Base-by-base conservation (phyloP, 1,140 invertebrate species). In the Coptotermes formosanus region DNA sequence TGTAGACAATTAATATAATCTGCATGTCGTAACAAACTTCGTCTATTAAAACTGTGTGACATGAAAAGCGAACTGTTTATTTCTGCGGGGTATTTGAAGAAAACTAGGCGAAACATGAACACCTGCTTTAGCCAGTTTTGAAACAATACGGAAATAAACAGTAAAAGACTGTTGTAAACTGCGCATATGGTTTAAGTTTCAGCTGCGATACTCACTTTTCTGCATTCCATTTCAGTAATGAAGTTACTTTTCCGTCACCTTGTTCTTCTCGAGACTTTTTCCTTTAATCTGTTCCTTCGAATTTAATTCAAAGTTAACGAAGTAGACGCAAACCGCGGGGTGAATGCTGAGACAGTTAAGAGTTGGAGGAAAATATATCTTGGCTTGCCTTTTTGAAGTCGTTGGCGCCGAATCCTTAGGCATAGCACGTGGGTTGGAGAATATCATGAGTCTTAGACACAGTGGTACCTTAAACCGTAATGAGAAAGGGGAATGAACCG, bases 181-280 rank as follows among this genome's bases (percentile, higher is more conserved):
- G 19, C 52, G 14, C 14, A 21, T 1, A 55, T 16, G 3, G 6
- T 55, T 55, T 0, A 16, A 21, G 19, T 21, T 55, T 16, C 52
- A 55, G 52, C n/a, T 30, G 7, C 8, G 85, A 32, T 32, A 30
- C 85, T 44, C 38, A 82, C 25, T 81, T 69, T 43, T 38, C 44
- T 48, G n/a, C 52, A 38, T 75, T 44, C 25, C 69, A 82, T 45
- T 82, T 82, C 59, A n/a, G 32, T 82, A 64, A 82, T 84, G 30
- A 59, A 82, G n/a, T 84, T 38, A 21, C 86, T 86, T 48, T 75
- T 88, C 90, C 85, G 86, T 86, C 82, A 85, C 87, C 82, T 75
- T 87, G 64, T 45, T 84, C 82, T 86, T 82, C 83, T 69, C 88
- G 88, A 86, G 88, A 30, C 11, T n/a, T 16, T 6, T 75, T 75